Evolutionary conservation across 1,140 invertebrate species (phyloP), one percentile per base, ranked within the genome.

Genomic region (Odontomachus brunneus): DNA sequence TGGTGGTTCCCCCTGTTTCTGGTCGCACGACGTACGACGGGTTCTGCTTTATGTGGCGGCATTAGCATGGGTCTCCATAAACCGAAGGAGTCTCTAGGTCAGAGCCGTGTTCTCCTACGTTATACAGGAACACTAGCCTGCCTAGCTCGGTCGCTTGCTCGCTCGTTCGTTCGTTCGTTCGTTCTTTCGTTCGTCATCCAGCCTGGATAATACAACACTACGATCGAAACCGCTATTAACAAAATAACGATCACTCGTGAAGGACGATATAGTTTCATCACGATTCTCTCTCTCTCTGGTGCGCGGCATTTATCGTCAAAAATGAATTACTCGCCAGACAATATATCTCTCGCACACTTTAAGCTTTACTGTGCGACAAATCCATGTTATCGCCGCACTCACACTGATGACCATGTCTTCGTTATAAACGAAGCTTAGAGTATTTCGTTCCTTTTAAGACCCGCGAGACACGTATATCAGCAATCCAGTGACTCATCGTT

Each of bases 11-110:
- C 82, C 60, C 71, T 69, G 73, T 72, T 88, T 84, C 84, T 84
- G 86, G 78, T 53, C 84, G 38, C 38, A 44, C 38, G 49, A 88
- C 78, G 75, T 63, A 74, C 57, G 75, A 73, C 72, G 71, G 59
- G 72, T 87, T 88, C 87, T 86, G 88, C 81, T 90, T 89, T 83
- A 89, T 89, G 89, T 85, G 90, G 78, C 84, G 86, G 80, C 84
- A 91, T 91, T 92, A 91, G 85, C 86, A 87, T 88, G 85, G 84
- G 82, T 90, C 89, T 88, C 89, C 89, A 88, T 92, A 91, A 91
- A 91, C 85, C 88, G 89, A 84, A 86, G 83, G 84, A 93, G 90
- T 92, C 92, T 93, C 92, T 93, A 92, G 92, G 93, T 93, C 93
- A 93, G 90, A 90, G 73, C 87, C 69, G 76, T 85, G 66, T 87